Conservation (phyloP, 2,888 invertebrate genomes). For the Balanococcus diminutus region DNA sequence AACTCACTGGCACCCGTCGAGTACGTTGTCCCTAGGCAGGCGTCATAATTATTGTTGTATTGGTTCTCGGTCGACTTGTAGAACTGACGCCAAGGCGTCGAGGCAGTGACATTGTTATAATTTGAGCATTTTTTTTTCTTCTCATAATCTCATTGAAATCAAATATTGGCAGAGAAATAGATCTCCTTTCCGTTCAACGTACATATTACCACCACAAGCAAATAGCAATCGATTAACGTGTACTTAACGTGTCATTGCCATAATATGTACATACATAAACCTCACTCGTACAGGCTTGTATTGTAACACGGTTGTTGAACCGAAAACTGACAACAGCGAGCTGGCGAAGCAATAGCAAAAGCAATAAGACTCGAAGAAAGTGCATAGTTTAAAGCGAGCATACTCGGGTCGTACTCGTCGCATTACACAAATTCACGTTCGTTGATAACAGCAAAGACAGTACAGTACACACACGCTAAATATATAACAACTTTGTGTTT, state of each 20-base stretch:
- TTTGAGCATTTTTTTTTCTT: too few species aligned
- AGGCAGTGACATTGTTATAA: too few species aligned
- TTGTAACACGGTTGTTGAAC: constrained; percentile 35
- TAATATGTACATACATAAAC: neutral
- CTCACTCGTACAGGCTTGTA: neutral
- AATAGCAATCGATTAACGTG: neutral
- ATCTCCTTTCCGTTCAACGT: too few species aligned
- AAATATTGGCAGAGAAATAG: too few species aligned
- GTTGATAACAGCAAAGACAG: neutral
- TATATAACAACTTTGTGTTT: constrained; percentile 16
- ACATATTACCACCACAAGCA: too few species aligned
- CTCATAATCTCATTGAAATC: too few species aligned
- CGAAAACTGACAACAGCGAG: neutral
- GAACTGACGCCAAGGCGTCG: too few species aligned
- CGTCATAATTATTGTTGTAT: too few species aligned
- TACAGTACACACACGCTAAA: neutral
- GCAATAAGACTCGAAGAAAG: neutral
- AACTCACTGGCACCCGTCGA: too few species aligned
- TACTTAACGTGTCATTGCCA: neutral
- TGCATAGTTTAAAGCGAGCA: neutral
- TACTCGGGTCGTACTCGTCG: neutral
- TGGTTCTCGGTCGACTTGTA: too few species aligned
- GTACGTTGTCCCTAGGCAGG: too few species aligned
- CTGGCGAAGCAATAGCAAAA: neutral
- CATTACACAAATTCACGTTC: neutral